Evolutionary conservation across 1,140 invertebrate genomes (phyloP).

Genomic region (Panagrolaimus sp.): DNA sequence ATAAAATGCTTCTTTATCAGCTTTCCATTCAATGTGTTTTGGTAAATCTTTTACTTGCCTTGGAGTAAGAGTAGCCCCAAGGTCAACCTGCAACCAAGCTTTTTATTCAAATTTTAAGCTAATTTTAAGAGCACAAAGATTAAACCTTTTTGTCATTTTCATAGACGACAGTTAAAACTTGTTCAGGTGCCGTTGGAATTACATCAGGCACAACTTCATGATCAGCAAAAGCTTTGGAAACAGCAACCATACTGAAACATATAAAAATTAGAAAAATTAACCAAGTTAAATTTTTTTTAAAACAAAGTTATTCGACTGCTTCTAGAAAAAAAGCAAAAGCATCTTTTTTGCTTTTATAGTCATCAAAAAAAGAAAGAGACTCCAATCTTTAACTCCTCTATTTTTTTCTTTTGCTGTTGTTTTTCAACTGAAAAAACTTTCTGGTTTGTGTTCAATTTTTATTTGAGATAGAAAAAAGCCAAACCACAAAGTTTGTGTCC

Average conservation of each 20-base stretch:
- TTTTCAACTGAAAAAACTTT: too few relatives aligned
- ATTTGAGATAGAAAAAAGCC: too few relatives aligned
- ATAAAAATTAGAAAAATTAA: too few relatives aligned
- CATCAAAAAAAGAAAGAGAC: too few relatives aligned
- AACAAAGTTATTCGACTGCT: too few relatives aligned
- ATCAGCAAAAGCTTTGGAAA: constrained; percentile 37
- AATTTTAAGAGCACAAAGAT: background rate
- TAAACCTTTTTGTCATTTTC: constrained; percentile 37
- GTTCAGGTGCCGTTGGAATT: constrained; percentile 35
- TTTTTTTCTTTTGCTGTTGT: too few relatives aligned
- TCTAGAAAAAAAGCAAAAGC: too few relatives aligned
- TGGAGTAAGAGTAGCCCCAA: constrained; percentile 47
- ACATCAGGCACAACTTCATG: constrained; percentile 43
- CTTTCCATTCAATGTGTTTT: constrained; percentile 40
- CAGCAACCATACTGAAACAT: background rate
- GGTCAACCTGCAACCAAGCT: constrained; percentile 32
- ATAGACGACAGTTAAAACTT: constrained; percentile 38
- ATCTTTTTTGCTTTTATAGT: too few relatives aligned
- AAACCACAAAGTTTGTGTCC: too few relatives aligned
- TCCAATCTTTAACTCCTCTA: too few relatives aligned
- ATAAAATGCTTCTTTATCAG: constrained; percentile 34
- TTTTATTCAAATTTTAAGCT: background rate
- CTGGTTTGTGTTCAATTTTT: too few relatives aligned
- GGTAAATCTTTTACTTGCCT: constrained; percentile 41
- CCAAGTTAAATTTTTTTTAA: too few relatives aligned